These are phyloP conservation scores for Phortica okadai DNA, from an alignment of 2,888 invertebrate genomes.

Conservation along the genomic window DNA sequence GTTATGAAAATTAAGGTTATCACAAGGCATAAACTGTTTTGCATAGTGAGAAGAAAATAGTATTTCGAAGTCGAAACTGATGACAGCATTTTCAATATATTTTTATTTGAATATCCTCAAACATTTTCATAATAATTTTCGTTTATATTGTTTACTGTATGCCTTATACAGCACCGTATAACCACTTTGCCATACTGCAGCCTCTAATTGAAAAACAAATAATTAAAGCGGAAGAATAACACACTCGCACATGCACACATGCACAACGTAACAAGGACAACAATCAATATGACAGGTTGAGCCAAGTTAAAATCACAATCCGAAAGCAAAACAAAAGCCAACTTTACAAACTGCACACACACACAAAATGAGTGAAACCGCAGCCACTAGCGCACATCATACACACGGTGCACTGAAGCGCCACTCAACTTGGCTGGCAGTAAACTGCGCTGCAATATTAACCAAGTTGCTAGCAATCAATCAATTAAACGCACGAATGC, in stretches of 20 bases:
- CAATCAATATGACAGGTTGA: constrained; percentile 3
- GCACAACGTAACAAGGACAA: background rate
- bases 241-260: background rate
- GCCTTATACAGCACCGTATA: background rate
- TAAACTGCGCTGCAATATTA: background rate
- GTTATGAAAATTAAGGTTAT: no score
- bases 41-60: no score
- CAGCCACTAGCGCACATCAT: background rate
- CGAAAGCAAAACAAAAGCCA: constrained; percentile 4
- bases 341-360: constrained; percentile 4
- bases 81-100: background rate
- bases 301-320: background rate
- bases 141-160: background rate
- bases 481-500: constrained; percentile 65
- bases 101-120: background rate
- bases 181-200: background rate
- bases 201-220: constrained; percentile 30
- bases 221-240: background rate
- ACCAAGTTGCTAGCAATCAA: constrained; percentile 54
- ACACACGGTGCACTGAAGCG: background rate
- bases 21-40: no score
- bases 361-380: background rate
- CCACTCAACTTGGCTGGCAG: no score
- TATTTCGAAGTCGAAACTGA: no score
- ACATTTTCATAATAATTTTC: background rate